These are phyloP conservation scores for Blera fallax DNA, from an alignment of 2,888 invertebrate genomes.

Conservation along the genomic window DNA sequence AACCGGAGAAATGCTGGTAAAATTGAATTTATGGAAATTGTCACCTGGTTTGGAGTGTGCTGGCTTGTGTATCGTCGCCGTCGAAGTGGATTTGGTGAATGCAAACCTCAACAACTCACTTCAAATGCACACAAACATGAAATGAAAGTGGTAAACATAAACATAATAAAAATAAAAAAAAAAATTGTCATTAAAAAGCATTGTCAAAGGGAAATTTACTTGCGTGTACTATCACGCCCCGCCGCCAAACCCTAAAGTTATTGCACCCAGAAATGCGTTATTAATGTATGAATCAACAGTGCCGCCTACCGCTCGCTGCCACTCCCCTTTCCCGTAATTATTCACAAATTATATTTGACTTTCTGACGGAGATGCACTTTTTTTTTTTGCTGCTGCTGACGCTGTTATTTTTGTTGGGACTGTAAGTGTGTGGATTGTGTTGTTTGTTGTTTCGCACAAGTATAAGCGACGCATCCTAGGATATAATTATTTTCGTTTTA, in stretches of 20 bases:
- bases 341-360: conserved; percentile 55
- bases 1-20: conserved; percentile 31
- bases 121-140: conserved; percentile 53
- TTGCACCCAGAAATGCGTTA: conserved; percentile 61
- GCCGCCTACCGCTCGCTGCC: conserved; percentile 12
- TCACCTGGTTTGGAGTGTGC: conserved; percentile 46
- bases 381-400: conserved; percentile 3
- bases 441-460: conserved; percentile 7
- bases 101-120: conserved; percentile 30
- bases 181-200: conserved; percentile 35
- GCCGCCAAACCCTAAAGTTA: conserved; percentile 54
- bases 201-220: conserved; percentile 47
- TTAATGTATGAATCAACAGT: conserved; percentile 57
- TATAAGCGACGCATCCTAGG: conserved; percentile 15
- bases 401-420: background rate
- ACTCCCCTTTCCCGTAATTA: conserved; percentile 46
- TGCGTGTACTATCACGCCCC: conserved; percentile 2
- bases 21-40: conserved; percentile 68
- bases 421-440: background rate
- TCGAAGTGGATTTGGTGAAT: background rate
- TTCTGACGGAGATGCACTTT: conserved; percentile 47
- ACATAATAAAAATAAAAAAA: conserved; percentile 33
- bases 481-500: conserved; percentile 6
- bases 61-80: background rate
- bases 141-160: conserved; percentile 69